Evolutionary conservation across 2,888 invertebrate species (phyloP), one percentile per base, ranked within the genome.

Genomic region (Plemyria rubiginata): DNA sequence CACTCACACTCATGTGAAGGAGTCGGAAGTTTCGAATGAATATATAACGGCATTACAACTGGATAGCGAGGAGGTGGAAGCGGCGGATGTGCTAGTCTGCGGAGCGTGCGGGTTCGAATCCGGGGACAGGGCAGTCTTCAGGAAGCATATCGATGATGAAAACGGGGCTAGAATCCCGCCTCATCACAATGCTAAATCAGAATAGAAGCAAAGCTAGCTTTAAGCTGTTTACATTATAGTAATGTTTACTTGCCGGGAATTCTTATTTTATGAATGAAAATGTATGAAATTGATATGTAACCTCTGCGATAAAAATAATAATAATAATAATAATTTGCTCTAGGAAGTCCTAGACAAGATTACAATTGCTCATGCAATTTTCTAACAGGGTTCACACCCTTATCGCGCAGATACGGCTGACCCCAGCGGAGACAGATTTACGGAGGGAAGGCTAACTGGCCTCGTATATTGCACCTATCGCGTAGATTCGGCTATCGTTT

Each of bases 101-200:
- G 92, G 90, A 13, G 90, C 90, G 72, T 92, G 92, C 82, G 92
- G 91, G 60, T 90, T 84, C 82, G 92, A 92, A 66, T 87, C 88
- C 74, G 45, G 71, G 3, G 79, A 78, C 12, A 54, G 84, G n/a
- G 41, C 55, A 0, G 65, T 60, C 0, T 92, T 92, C 78, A 72
- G 76, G 8, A 57, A 63, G 0, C 91, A 91, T 66, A 86, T 91
- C 0, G 80, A 82, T 56, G 70, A 73, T 0, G 79, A 80, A 8
- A 88, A 88, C 58, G 86, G 84, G 0, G 54, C 63, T 8, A 28
- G n/a, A n/a, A n/a, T n/a, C n/a, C n/a, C n/a, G 3, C n/a, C n/a
- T 22, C 22, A 22, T 22, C 22, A 22, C 22, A 22, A 22, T 22
- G 22, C 22, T 22, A 3, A 22, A 22, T 22, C 22, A 22, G n/a